Conservation (phyloP, 2,888 invertebrate species). For the Chaitophorus viminalis region DNA sequence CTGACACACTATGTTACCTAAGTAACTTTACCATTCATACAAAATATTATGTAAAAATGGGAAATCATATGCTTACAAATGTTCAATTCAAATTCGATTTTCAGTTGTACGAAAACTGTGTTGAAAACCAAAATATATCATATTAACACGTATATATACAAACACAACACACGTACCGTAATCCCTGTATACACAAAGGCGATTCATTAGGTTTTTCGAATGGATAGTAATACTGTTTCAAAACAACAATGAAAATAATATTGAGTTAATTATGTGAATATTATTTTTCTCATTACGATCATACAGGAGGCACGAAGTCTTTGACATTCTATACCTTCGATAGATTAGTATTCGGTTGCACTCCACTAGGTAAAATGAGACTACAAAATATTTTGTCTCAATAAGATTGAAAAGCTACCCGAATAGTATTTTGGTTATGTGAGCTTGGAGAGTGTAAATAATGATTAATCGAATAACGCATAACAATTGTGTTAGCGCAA, state of each 20-base stretch:
- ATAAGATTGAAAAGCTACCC: neutral
- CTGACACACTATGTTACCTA: neutral
- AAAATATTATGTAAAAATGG: neutral
- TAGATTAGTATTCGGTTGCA: neutral
- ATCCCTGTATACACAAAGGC: neutral
- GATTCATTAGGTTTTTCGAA: too few relatives aligned
- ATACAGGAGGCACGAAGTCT: neutral
- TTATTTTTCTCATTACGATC: too few relatives aligned
- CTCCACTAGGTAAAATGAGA: neutral
- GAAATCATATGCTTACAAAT: neutral
- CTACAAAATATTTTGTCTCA: neutral
- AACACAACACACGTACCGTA: neutral
- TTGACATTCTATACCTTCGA: neutral
- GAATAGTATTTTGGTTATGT: neutral
- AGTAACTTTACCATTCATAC: neutral
- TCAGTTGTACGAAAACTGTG: neutral
- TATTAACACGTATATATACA: neutral
- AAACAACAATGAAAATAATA: too few relatives aligned
- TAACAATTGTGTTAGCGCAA: neutral
- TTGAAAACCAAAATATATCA: too few relatives aligned
- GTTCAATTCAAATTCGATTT: neutral
- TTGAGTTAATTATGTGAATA: too few relatives aligned
- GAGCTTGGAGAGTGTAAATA: neutral
- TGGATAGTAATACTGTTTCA: too few relatives aligned
- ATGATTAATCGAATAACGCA: slow-evolving; percentile 4